These are phyloP conservation scores for Scaptomyza montana DNA, from an alignment of 1,140 invertebrate species.

Conservation along the genomic window DNA sequence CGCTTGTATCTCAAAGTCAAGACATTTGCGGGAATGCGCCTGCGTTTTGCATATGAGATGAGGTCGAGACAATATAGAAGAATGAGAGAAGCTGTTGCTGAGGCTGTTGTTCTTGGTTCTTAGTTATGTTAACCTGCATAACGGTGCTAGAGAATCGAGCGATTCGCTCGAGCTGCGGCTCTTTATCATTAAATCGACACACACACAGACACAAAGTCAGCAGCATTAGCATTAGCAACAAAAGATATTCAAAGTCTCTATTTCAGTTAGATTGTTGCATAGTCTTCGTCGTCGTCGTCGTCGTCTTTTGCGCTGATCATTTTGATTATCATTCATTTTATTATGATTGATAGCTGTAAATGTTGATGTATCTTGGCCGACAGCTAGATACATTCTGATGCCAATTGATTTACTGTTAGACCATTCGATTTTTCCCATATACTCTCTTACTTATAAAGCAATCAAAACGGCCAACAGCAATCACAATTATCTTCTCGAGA, in stretches of 20 bases:
- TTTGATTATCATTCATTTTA: constrained; percentile 82
- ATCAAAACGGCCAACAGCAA: constrained; percentile 51
- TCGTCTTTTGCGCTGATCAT: constrained; percentile 59
- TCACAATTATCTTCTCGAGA: constrained; percentile 21
- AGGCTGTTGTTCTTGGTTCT: constrained; percentile 4
- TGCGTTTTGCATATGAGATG: constrained; percentile 70
- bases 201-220: constrained; percentile 16
- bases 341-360: constrained; percentile 83
- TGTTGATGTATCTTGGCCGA: constrained; percentile 51
- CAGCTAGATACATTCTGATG: constrained; percentile 30
- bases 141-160: constrained; percentile 62
- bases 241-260: not conserved
- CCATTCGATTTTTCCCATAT: constrained; percentile 15
- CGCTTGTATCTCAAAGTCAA: constrained; percentile 45
- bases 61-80: constrained; percentile 40
- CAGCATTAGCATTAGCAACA: not conserved
- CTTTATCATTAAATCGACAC: constrained; percentile 78
- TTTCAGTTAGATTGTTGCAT: not conserved
- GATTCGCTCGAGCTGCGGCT: constrained; percentile 67
- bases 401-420: constrained; percentile 76
- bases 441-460: constrained; percentile 36
- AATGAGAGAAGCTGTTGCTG: not conserved
- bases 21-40: too few relatives aligned
- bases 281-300: not conserved
- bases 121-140: constrained; percentile 73